These are phyloP conservation scores for Amphimedon queenslandica DNA, from an alignment of 37 sponge, comb jelly and placozoan species.

Conservation along the genomic window DNA sequence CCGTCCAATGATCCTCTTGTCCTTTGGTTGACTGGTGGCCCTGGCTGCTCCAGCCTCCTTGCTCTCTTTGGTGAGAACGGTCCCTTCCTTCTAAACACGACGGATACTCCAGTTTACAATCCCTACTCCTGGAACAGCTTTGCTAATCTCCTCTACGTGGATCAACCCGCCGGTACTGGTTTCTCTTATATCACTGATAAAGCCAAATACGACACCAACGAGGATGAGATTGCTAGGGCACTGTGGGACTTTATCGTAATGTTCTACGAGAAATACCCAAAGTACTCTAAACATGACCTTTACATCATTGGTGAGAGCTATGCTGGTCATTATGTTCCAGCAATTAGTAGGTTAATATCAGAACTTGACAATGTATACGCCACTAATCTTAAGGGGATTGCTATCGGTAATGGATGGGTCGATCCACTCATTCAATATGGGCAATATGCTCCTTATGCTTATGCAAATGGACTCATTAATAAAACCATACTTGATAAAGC, in stretches of 20 bases:
- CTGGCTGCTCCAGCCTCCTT: conserved; percentile 83
- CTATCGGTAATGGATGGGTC: conserved; percentile 93
- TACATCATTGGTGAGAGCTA: conserved; percentile 88
- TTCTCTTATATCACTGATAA: conserved; percentile 76
- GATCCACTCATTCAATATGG: conserved; percentile 75
- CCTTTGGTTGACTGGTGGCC: conserved; percentile 89
- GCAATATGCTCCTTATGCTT: conserved; percentile 63
- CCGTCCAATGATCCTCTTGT: conserved; percentile 77
- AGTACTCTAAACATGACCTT: conserved; percentile 74
- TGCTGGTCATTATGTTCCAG: conserved; percentile 92
- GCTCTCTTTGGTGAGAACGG: conserved; percentile 84
- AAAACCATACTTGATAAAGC: conserved; percentile 33
- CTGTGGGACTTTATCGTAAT: conserved; percentile 60
- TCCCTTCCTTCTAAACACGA: conserved; percentile 64
- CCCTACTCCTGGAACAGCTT: conserved; percentile 84
- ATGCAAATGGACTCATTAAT: conserved; percentile 41
- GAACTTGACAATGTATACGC: conserved; percentile 68
- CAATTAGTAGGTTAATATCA: conserved; percentile 70
- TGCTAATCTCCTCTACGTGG: conserved; percentile 83
- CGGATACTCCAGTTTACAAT: conserved; percentile 47
- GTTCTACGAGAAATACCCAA: conserved; percentile 70
- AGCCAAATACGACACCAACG: conserved; percentile 61
- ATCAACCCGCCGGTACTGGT: conserved; percentile 88
- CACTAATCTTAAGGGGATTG: conserved; percentile 84
- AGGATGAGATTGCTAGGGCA: conserved; percentile 69